phyloP scores from a whole-genome alignment of 2,888 invertebrate species.

The Halocaridina rubra region DNA sequence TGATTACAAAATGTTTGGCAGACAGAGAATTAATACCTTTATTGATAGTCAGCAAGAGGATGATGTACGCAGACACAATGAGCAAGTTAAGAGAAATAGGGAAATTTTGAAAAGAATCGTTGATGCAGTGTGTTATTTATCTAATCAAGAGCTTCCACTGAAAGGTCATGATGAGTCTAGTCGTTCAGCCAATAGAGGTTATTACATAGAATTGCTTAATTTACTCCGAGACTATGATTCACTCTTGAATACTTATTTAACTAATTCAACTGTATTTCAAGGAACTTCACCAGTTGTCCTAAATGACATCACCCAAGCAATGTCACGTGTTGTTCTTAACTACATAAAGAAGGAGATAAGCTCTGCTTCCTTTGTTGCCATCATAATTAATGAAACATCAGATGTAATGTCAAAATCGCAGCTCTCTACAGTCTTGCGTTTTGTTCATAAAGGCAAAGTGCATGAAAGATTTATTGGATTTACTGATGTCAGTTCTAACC shows the following conservation, averaged over 20 bases:
- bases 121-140: conserved; percentile 1
- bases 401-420: conserved; percentile 65
- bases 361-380: background rate
- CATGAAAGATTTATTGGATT: conserved; percentile 66
- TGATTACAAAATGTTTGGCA: background rate
- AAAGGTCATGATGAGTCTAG: background rate
- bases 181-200: background rate
- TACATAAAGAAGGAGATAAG: background rate
- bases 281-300: background rate
- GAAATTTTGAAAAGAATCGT: conserved; percentile 2
- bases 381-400: conserved; percentile 64
- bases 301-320: conserved; percentile 1
- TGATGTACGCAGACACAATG: background rate
- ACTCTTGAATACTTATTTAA: background rate
- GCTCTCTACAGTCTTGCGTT: conserved; percentile 66
- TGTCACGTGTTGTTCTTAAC: background rate
- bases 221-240: background rate
- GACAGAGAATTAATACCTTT: background rate
- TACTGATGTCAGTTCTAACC: conserved; percentile 65
- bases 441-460: conserved; percentile 64
- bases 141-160: conserved; percentile 10
- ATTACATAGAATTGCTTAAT: conserved; percentile 1
- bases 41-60: background rate
- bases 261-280: conserved; percentile 6
- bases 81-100: conserved; percentile 2